Evolutionary conservation across 1,140 invertebrate species (phyloP).

Genomic region (Halotydeus destructor): DNA sequence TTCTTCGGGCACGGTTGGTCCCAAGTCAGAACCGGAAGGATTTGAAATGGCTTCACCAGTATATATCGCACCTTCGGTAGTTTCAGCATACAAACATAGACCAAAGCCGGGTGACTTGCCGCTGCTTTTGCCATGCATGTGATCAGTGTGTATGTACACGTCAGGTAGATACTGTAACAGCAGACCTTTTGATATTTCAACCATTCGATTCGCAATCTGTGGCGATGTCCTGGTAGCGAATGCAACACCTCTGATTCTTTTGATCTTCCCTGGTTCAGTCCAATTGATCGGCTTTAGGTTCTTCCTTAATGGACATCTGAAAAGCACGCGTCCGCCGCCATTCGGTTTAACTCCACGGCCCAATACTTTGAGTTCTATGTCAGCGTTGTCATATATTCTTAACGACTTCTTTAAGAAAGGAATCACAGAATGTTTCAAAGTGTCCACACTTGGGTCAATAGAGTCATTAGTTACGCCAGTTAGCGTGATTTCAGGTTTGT

Average conservation of each 20-base stretch:
- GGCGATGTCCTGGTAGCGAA: conserved; percentile 76
- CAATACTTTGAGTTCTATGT: conserved; percentile 54
- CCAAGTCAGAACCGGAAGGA: conserved; percentile 26
- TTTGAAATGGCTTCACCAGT: conserved; percentile 31
- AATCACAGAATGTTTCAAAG: conserved; percentile 52
- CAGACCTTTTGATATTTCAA: conserved; percentile 73
- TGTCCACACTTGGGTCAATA: conserved; percentile 42
- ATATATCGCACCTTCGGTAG: conserved; percentile 57
- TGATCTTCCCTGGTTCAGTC: conserved; percentile 66
- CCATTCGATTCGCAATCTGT: conserved; percentile 66
- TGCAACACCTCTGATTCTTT: conserved; percentile 69
- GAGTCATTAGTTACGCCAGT: conserved; percentile 70
- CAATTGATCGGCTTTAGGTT: conserved; percentile 38
- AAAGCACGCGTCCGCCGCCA: conserved; percentile 73
- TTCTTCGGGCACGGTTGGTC: conserved; percentile 55
- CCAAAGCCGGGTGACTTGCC: conserved; percentile 68
- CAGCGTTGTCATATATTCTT: background rate
- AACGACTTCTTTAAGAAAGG: conserved; percentile 44
- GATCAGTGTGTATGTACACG: conserved; percentile 84
- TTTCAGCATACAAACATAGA: conserved; percentile 74
- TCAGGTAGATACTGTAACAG: conserved; percentile 81
- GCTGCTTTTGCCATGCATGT: conserved; percentile 54
- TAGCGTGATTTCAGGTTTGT: conserved; percentile 52
- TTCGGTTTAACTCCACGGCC: conserved; percentile 61
- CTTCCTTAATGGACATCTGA: conserved; percentile 57